Evolutionary conservation across 2,113 vertebrate genomes (phyloP).

Genomic region (Spilogale gracilis): DNA sequence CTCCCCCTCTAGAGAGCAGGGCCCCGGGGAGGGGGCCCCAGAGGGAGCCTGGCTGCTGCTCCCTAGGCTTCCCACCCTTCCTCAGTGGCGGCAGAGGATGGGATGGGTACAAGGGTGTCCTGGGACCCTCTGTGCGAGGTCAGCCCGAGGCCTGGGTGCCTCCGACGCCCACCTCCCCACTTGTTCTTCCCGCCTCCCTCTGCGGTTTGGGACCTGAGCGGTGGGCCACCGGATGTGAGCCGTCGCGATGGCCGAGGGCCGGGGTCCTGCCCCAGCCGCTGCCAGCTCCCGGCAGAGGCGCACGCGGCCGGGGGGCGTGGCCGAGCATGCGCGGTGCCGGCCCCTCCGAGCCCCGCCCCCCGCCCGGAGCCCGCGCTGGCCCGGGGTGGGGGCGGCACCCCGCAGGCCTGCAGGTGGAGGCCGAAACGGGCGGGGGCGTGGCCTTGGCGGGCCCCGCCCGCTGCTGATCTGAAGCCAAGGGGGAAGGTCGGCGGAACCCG

Average conservation of each 20-base stretch:
- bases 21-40: not conserved
- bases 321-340: not conserved
- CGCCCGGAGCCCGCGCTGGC: not conserved
- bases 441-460: not conserved
- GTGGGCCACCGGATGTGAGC: too few relatives aligned
- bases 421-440: not conserved
- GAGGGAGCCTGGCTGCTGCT: not conserved
- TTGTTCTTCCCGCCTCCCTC: not conserved
- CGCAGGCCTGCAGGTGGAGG: rapidly evolving
- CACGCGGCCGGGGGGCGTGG: not conserved
- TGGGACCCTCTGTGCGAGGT: not conserved
- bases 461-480: not conserved
- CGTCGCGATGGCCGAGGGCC: rapidly evolving
- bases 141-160: not conserved
- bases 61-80: too few relatives aligned
- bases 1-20: not conserved
- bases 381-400: not conserved
- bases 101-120: not conserved
- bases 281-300: too few relatives aligned
- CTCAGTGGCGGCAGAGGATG: not conserved
- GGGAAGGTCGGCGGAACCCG: not conserved
- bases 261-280: not conserved
- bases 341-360: not conserved
- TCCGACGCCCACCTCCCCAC: not conserved
- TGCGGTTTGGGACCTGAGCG: not conserved